Base-by-base conservation (phyloP, 2,113 vertebrate genomes). In the Callithrix jacchus region DNA sequence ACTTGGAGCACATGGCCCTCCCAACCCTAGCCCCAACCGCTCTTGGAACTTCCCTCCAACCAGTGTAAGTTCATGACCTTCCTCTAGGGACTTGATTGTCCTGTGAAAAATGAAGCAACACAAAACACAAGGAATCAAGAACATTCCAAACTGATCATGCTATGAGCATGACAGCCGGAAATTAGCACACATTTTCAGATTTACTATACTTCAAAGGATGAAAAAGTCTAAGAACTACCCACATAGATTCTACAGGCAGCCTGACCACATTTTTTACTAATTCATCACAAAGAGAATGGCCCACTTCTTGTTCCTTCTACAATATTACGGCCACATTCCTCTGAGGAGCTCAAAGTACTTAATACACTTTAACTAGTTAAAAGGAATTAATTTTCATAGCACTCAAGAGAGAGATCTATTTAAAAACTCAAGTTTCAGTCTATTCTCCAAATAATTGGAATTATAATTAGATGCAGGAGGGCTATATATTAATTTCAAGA, bases 401-500 rank as follows among this genome's bases (percentile, higher is more conserved):
- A 70, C 54, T 8, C 5, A 54, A 58, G 32, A 79, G 35, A 94
- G 35, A 96, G 56, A 83, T 6, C 37, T 93, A 89, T 58, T 95
- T 88, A 89, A 96, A 86, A 96, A 70, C 64, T 80, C 82, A 25
- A n/a, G 30, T 94, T 93, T 93, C 49, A 49, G 42, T 89, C 82
- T 94, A 64, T 23, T 91, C 56, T 96, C 17, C 68, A 96, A 97
- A 97, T 83, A 92, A 54, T 79, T 70, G 32, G 54, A 93, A 47
- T 93, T 97, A 68, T 92, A 92, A 91, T 95, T 95, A 94, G 83
- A 91, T 58, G 42, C n/a, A 94, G n/a, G 80, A 21, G 20, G 42
- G 9, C 30, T 17, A 32, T 42, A 88, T 93, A 88, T 76, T 96
- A 83, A 97, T 95, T 95, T 94, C 74, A 95, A 97, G 47, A 52